Evolutionary conservation across 2,797 vertebrate species (phyloP).

Genomic region (Miopithecus talapoin): DNA sequence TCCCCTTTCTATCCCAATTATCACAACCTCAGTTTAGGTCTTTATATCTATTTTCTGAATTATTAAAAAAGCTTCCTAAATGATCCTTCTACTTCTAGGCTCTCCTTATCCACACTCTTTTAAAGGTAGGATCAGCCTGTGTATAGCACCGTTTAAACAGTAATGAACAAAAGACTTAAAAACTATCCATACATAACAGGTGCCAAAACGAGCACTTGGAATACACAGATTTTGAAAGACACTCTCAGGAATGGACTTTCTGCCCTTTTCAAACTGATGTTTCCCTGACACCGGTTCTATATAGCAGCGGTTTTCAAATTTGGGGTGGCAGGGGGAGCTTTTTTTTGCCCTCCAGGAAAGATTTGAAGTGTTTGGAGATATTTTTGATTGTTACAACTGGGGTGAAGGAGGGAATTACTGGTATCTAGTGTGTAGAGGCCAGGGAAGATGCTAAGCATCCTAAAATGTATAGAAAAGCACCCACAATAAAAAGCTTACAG

Average conservation of each 20-base stretch:
- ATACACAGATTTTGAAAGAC: background rate
- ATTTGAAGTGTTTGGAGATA: background rate
- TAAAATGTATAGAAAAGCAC: background rate
- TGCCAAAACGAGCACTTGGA: background rate
- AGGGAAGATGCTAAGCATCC: background rate
- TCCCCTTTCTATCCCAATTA: background rate
- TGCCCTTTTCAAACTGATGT: background rate
- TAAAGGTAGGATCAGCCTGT: background rate
- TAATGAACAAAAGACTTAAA: background rate
- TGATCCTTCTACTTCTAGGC: background rate
- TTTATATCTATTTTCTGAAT: background rate
- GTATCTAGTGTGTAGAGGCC: background rate
- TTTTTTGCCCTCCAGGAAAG: background rate
- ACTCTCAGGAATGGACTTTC: background rate
- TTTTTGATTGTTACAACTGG: background rate
- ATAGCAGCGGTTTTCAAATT: background rate
- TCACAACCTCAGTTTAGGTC: background rate
- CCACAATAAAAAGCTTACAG: background rate
- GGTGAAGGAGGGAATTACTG: background rate
- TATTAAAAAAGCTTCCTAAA: background rate
- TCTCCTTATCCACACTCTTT: background rate
- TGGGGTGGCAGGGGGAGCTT: accelerated
- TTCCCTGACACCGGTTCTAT: background rate
- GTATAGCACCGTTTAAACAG: background rate
- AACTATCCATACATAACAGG: background rate